These are phyloP conservation scores for Lasiurus borealis DNA, from an alignment of 2,113 vertebrate genomes.

Conservation along the genomic window DNA sequence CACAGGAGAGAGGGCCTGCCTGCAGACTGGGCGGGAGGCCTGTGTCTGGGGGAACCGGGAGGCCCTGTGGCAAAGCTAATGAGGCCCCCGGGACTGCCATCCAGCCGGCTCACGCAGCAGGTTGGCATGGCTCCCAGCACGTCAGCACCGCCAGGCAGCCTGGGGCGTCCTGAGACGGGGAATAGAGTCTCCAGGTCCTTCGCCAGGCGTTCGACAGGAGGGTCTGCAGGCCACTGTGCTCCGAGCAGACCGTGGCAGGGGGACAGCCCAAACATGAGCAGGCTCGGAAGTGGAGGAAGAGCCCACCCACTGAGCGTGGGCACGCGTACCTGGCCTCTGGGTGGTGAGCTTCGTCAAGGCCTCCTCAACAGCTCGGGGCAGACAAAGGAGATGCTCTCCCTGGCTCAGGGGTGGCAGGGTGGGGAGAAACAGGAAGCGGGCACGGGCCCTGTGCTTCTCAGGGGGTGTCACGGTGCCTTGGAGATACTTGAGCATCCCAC, in stretches of 20 bases:
- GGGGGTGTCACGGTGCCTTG: neutral
- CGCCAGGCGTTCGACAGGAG: neutral
- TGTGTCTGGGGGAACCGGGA: neutral
- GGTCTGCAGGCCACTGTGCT: neutral
- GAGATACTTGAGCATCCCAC: neutral
- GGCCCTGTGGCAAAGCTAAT: constrained; percentile 56
- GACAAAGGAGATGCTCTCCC: neutral
- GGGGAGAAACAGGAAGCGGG: neutral
- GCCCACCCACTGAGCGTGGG: neutral
- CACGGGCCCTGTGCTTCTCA: neutral
- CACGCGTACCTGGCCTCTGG: neutral
- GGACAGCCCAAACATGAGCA: neutral
- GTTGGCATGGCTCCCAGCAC: constrained; percentile 80
- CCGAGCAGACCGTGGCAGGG: neutral
- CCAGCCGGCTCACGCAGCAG: neutral
- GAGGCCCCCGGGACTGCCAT: constrained; percentile 56
- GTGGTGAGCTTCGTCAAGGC: neutral
- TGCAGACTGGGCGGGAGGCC: neutral
- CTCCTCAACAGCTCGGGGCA: neutral
- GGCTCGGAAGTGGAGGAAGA: neutral
- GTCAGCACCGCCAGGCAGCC: constrained; percentile 54
- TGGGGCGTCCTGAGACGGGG: neutral
- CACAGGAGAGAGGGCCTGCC: neutral
- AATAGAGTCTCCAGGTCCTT: neutral
- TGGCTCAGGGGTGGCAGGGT: neutral